Evolutionary conservation across 2,113 vertebrate genomes (phyloP).

Genomic region (Rousettus leschenaultii): DNA sequence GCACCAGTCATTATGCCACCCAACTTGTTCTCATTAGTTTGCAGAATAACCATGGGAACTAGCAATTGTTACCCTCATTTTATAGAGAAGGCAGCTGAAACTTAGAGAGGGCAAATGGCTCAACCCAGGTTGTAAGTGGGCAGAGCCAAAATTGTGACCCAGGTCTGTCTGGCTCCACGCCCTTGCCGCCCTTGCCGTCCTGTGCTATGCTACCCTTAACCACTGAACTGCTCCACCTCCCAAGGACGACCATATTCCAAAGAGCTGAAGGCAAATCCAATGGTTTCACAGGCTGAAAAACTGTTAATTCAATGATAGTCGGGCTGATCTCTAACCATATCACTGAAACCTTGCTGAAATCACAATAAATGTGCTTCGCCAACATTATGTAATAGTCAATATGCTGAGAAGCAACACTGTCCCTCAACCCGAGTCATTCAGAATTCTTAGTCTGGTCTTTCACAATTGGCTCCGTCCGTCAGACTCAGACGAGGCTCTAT

Average conservation of each 20-base stretch:
- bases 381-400: constrained; percentile 56
- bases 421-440: constrained; percentile 44
- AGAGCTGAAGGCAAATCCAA: not conserved
- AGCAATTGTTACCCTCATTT: not conserved
- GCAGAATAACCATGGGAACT: not conserved
- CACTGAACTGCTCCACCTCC: not conserved
- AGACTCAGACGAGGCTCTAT: constrained; percentile 68
- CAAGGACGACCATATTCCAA: not conserved
- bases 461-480: constrained; percentile 58
- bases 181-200: fast-evolving
- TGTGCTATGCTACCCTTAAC: not conserved
- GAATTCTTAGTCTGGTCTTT: constrained; percentile 51
- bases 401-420: constrained; percentile 27
- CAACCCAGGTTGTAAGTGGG: not conserved
- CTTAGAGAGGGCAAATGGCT: not conserved
- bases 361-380: constrained; percentile 4
- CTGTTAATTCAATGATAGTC: not conserved
- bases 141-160: not conserved
- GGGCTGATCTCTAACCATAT: not conserved
- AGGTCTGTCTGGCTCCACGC: not conserved
- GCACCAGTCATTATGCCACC: not conserved
- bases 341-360: not conserved
- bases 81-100: not conserved
- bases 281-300: not conserved
- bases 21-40: not conserved